These are phyloP conservation scores for Drosophila aldrichi DNA, from an alignment of 2,888 invertebrate genomes.

Conservation along the genomic window DNA sequence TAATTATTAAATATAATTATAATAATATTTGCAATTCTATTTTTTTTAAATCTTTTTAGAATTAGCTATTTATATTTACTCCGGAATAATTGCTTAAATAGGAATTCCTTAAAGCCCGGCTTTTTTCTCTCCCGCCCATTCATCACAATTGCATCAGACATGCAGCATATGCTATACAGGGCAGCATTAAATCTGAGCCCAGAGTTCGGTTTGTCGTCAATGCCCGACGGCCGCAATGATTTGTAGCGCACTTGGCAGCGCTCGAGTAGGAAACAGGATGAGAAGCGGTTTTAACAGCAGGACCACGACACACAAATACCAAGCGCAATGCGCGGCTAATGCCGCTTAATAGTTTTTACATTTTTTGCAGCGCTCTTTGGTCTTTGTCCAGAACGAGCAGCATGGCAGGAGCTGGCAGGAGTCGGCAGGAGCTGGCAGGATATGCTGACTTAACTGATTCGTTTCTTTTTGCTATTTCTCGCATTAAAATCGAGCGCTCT, in stretches of 20 bases:
- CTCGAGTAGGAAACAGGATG: constrained; percentile 22
- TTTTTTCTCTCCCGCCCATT: not conserved
- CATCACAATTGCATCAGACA: not conserved
- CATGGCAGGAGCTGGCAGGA: not conserved
- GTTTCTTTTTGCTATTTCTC: constrained; percentile 40
- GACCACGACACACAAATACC: constrained; percentile 67
- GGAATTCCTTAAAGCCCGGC: no score
- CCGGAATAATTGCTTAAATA: no score
- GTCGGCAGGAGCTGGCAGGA: constrained; percentile 33
- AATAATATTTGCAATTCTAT: no score
- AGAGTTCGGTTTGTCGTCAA: constrained; percentile 25
- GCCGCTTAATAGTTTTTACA: constrained; percentile 80
- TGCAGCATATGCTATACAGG: constrained; percentile 6
- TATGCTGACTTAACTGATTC: constrained; percentile 78
- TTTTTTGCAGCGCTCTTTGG: constrained; percentile 61
- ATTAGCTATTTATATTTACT: no score
- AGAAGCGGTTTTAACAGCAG: constrained; percentile 33
- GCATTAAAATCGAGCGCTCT: constrained; percentile 55
- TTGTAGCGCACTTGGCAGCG: constrained; percentile 29
- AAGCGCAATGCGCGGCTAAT: constrained; percentile 76
- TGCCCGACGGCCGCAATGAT: constrained; percentile 35
- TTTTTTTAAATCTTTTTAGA: no score
- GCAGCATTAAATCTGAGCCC: not conserved
- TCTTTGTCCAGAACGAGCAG: constrained; percentile 42
- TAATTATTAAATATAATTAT: no score